These are phyloP conservation scores for Orthosia incerta DNA, from an alignment of 2,888 invertebrate species.

Conservation along the genomic window DNA sequence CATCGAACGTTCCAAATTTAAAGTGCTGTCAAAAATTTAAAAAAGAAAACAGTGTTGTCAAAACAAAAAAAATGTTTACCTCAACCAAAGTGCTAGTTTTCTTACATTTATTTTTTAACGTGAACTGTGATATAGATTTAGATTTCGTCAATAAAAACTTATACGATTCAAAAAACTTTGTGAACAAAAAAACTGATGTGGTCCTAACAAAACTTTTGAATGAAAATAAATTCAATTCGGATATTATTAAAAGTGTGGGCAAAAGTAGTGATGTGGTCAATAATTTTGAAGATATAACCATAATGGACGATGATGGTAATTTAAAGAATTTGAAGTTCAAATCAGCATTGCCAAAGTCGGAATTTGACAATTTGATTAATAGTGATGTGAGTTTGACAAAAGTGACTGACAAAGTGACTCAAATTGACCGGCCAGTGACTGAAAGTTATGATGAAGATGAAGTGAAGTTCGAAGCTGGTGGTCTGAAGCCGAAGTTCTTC, in stretches of 20 bases:
- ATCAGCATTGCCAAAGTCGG: constrained; percentile 74
- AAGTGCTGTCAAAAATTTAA: constrained; percentile 11
- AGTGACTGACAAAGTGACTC: constrained; percentile 64
- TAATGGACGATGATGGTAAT: constrained; percentile 81
- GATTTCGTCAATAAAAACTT: constrained; percentile 74
- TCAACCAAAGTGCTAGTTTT: constrained; percentile 69
- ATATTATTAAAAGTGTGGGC: constrained; percentile 75
- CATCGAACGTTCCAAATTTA: constrained; percentile 22
- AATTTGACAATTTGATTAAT: constrained; percentile 62
- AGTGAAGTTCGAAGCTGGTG: constrained; percentile 57
- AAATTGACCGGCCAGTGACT: constrained; percentile 60
- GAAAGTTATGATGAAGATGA: constrained; percentile 51
- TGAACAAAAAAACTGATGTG: constrained; percentile 69
- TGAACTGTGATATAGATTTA: constrained; percentile 68
- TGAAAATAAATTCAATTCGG: constrained; percentile 76
- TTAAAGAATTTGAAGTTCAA: constrained; percentile 84
- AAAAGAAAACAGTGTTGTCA: constrained; percentile 22
- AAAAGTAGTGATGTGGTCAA: constrained; percentile 76
- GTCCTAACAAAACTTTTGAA: constrained; percentile 73
- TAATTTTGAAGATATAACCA: constrained; percentile 83
- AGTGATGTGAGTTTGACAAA: constrained; percentile 63
- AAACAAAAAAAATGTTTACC: constrained; percentile 36
- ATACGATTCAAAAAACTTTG: constrained; percentile 75
- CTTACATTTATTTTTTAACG: constrained; percentile 66
- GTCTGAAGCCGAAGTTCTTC: constrained; percentile 91